Evolutionary conservation across 2,797 vertebrate species (phyloP).

Genomic region (Phalanger gymnotis): DNA sequence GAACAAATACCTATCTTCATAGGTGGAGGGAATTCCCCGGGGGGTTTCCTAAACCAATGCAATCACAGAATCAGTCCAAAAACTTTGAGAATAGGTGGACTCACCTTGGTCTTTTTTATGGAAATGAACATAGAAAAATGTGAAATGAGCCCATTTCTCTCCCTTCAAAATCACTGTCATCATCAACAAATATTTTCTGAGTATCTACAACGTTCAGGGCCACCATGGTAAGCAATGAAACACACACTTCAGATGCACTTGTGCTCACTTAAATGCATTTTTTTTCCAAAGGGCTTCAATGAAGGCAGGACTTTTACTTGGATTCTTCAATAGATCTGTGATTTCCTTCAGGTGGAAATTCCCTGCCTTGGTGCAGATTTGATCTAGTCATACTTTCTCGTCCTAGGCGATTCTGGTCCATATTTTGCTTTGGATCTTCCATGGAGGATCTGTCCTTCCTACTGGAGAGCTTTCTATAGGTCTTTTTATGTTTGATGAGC

Average conservation of each 20-base stretch:
- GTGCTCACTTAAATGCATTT: background rate
- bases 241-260: slow-evolving; percentile 25
- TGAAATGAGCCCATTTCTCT: background rate
- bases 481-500: too few species aligned
- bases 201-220: background rate
- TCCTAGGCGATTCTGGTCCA: too few species aligned
- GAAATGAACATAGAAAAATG: background rate
- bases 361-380: too few species aligned
- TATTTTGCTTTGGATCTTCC: too few species aligned
- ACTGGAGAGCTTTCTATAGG: too few species aligned
- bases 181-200: slow-evolving; percentile 24
- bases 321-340: too few species aligned
- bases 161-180: slow-evolving; percentile 19
- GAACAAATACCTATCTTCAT: background rate
- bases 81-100: background rate
- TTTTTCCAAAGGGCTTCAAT: background rate
- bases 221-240: slow-evolving; percentile 3
- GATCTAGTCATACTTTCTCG: too few species aligned
- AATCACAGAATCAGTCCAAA: background rate
- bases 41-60: background rate
- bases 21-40: background rate
- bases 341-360: too few species aligned
- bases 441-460: too few species aligned
- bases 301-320: too few species aligned
- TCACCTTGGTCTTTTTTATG: slow-evolving; percentile 23